Evolutionary conservation across 2,113 vertebrate genomes (phyloP).

Genomic region (Leptobrachium leishanense): DNA sequence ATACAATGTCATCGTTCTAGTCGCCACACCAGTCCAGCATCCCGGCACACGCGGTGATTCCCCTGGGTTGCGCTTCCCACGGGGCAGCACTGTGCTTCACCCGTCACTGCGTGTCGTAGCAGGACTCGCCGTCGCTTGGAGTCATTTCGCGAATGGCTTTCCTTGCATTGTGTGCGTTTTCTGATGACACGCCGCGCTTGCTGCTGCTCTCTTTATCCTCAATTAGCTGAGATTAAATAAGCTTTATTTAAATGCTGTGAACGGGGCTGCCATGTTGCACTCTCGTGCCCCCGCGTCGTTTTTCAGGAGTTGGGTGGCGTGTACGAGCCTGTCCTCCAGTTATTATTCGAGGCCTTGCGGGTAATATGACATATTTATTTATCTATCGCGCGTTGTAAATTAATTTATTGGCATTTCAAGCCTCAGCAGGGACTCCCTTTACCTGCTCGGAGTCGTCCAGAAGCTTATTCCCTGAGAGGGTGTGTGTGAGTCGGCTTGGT

Average conservation of each 20-base stretch:
- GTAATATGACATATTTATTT: conserved; percentile 45
- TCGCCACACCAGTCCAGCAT: background rate
- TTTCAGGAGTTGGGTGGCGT: conserved; percentile 8
- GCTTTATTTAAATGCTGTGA: conserved; percentile 5
- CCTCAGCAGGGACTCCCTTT: conserved; percentile 29
- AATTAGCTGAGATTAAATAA: conserved; percentile 16
- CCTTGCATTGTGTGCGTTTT: background rate
- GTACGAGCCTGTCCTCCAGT: conserved; percentile 25
- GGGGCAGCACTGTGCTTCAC: background rate
- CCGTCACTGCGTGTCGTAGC: conserved; percentile 10
- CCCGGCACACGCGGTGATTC: conserved; percentile 8
- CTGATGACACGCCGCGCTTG: background rate
- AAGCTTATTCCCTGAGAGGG: conserved; percentile 34
- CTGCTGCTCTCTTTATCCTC: background rate
- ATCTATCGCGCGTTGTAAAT: conserved; percentile 26
- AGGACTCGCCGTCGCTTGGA: background rate
- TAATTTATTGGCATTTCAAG: conserved; percentile 39
- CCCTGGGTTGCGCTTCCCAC: background rate
- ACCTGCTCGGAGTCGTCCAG: conserved; percentile 9
- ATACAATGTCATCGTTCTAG: no score
- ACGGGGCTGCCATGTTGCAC: conserved; percentile 30
- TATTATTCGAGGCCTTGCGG: conserved; percentile 28
- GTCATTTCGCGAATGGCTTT: background rate
- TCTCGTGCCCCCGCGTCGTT: background rate
- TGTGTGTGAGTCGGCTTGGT: conserved; percentile 27